Evolutionary conservation across 53 echinoderm and acorn worm species (phyloP).

Genomic region (Patiria pectinifera): DNA sequence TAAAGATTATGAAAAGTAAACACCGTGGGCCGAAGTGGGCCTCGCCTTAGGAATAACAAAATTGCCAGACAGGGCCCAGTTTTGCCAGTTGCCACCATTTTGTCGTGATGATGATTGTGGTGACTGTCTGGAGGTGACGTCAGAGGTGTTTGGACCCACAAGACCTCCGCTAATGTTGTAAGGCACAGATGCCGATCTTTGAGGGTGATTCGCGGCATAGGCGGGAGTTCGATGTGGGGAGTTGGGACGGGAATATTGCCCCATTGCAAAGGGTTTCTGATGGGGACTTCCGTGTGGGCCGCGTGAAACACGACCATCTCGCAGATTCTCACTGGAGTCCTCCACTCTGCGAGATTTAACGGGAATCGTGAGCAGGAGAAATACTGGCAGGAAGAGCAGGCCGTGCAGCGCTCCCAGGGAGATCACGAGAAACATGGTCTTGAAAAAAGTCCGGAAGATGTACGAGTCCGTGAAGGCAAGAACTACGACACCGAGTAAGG

Average conservation of each 20-base stretch:
- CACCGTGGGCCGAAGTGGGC: slow-evolving; percentile 3
- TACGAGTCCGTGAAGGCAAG: no score
- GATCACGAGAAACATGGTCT: no score
- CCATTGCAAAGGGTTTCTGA: not conserved
- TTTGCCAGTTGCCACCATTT: not conserved
- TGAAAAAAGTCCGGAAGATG: no score
- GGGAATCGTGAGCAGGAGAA: no score
- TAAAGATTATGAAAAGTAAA: not conserved
- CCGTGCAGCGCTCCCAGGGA: no score
- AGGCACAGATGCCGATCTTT: not conserved
- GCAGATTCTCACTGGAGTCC: not conserved
- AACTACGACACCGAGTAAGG: no score
- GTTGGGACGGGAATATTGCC: not conserved
- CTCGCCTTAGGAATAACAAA: slow-evolving; percentile 1
- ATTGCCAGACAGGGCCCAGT: not conserved
- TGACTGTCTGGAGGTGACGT: not conserved
- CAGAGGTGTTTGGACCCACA: not conserved
- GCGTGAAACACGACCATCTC: not conserved
- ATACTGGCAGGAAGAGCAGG: no score
- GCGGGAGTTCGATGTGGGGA: not conserved
- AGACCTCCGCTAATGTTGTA: not conserved
- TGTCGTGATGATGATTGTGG: not conserved
- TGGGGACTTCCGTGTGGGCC: not conserved
- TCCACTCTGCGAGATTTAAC: not conserved
- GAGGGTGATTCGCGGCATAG: not conserved